phyloP scores from a whole-genome alignment of 2,113 vertebrate species.

The Lipotes vexillifer region DNA sequence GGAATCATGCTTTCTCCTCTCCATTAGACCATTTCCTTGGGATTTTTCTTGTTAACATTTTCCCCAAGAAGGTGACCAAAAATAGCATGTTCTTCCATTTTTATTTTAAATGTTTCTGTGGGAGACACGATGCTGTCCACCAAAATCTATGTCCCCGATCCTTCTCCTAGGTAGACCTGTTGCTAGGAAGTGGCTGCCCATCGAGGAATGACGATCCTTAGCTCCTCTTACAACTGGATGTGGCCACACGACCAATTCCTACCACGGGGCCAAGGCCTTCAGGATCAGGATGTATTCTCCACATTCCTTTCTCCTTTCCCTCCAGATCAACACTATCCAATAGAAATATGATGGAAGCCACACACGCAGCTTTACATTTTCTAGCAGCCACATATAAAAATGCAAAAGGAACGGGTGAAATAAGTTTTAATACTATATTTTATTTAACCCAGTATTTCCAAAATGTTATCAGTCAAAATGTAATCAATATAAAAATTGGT shows the following conservation, averaged over 20 bases:
- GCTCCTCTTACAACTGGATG: neutral
- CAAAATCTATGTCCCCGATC: neutral
- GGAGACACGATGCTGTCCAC: neutral
- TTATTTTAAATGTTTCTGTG: neutral
- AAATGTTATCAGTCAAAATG: neutral
- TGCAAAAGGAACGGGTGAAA: neutral
- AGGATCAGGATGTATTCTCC: neutral
- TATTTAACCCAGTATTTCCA: neutral
- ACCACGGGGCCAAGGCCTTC: neutral
- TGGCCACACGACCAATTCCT: neutral
- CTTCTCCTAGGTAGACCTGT: neutral
- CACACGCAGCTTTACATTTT: neutral
- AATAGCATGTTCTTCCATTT: neutral
- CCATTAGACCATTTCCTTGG: neutral
- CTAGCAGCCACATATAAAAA: neutral
- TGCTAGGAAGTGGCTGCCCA: neutral
- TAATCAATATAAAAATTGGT: neutral
- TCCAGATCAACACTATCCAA: neutral
- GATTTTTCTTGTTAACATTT: neutral
- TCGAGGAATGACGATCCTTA: neutral
- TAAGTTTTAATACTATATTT: neutral
- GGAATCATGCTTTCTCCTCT: neutral
- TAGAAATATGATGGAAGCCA: neutral
- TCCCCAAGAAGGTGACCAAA: neutral
- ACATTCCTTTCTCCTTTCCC: neutral